These are phyloP conservation scores for Bellardia bayeri DNA, from an alignment of 2,888 invertebrate species.

Conservation along the genomic window DNA sequence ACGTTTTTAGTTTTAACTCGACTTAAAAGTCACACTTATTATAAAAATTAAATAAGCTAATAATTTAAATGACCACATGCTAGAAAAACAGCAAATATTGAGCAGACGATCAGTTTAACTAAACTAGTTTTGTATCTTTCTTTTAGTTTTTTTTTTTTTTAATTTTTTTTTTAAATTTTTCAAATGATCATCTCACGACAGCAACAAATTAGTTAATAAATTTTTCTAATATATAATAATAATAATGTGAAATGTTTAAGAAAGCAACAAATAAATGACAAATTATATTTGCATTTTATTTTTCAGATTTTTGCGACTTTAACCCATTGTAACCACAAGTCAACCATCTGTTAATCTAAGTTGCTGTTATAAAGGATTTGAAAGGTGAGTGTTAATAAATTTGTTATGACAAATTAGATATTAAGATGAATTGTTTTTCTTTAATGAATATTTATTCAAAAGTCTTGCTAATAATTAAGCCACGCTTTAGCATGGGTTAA, in stretches of 20 bases:
- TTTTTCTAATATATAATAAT: too few relatives aligned
- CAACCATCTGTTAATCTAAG: neutral
- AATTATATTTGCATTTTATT: neutral
- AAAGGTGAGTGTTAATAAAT: neutral
- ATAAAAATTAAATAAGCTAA: neutral
- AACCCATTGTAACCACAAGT: neutral
- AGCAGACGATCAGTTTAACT: neutral
- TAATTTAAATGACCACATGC: neutral
- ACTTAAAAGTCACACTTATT: slow-evolving; percentile 10
- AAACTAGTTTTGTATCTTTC: neutral
- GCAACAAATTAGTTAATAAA: slow-evolving; percentile 12
- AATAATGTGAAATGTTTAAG: slow-evolving; percentile 1
- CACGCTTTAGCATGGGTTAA: slow-evolving; percentile 29
- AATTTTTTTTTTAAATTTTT: neutral
- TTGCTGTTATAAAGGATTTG: neutral
- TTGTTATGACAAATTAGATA: neutral
- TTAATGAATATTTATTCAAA: neutral
- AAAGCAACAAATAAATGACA: neutral
- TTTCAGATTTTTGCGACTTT: slow-evolving; percentile 28
- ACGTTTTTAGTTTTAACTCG: neutral
- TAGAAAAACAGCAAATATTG: slow-evolving; percentile 13
- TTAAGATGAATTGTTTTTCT: too few relatives aligned
- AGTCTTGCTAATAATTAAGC: neutral
- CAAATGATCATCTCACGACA: slow-evolving; percentile 6
- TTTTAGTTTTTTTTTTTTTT: neutral